Percentiles rank a stretch among this genome's conserved stretches.
phyloP scores from a whole-genome alignment of 1,140 invertebrate species.

The Drosophila tristis region DNA sequence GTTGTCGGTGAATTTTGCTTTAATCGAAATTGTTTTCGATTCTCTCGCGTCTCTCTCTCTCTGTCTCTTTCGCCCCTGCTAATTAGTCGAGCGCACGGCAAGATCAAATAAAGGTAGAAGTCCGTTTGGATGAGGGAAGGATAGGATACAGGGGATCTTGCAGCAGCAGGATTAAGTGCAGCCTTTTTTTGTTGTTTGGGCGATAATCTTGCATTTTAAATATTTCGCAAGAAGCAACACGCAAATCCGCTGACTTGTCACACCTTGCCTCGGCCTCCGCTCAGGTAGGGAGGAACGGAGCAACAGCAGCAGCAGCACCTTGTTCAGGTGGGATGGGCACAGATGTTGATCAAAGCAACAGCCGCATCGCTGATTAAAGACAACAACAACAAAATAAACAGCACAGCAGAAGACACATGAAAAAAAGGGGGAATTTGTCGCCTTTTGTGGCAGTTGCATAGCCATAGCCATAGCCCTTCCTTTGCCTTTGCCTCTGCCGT shows the following conservation, averaged over 20 bases:
- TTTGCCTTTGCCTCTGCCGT: slow-evolving; percentile 29
- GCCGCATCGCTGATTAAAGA: slow-evolving; percentile 78
- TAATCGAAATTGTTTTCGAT: slow-evolving; percentile 71
- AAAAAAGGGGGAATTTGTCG: slow-evolving; percentile 78
- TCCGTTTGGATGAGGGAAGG: neutral
- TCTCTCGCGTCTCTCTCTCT: neutral
- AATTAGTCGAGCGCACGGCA: slow-evolving; percentile 68
- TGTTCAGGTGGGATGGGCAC: slow-evolving; percentile 35
- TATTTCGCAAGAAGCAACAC: slow-evolving; percentile 79
- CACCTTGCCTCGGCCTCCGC: slow-evolving; percentile 47
- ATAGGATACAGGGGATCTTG: slow-evolving; percentile 23
- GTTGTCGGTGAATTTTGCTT: slow-evolving; percentile 67
- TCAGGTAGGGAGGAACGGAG: slow-evolving; percentile 13
- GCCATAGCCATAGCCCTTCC: no score
- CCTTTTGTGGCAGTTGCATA: slow-evolving; percentile 57
- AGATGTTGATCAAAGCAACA: slow-evolving; percentile 70
- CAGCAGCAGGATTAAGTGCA: slow-evolving; percentile 65
- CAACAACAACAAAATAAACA: slow-evolving; percentile 37
- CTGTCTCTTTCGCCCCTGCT: slow-evolving; percentile 40
- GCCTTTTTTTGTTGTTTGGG: slow-evolving; percentile 45
- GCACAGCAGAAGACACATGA: slow-evolving; percentile 22
- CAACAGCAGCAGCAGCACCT: slow-evolving; percentile 30
- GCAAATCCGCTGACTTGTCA: slow-evolving; percentile 82
- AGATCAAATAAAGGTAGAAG: slow-evolving; percentile 36
- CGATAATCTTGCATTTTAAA: slow-evolving; percentile 80